Evolutionary conservation across 2,113 vertebrate species (phyloP), one percentile per base, ranked within the genome.

Genomic region (Trichechus manatus): DNA sequence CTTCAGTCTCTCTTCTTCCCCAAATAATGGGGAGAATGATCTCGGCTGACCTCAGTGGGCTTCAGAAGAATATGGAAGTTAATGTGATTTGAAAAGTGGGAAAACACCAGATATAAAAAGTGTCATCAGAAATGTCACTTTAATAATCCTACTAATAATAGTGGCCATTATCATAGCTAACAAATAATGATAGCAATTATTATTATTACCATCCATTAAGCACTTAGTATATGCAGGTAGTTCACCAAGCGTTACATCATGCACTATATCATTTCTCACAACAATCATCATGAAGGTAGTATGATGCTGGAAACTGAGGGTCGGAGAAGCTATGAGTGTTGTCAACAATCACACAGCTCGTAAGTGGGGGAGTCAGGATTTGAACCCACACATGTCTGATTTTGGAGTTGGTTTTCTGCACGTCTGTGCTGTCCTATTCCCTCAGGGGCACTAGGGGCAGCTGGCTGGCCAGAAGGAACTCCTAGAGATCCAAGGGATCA

Each of bases 341-440:
- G 50, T 47, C 19, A 72, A 81, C 27, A 66, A 22, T 25, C 94
- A 47, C 27, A 44, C 27, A 39, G 92, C 31, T 29, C 11, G 50
- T 33, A 90, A 83, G 36, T 9, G 29, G 36, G 13, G 50, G 68
- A 25, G 9, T 39, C 20, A 20, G 90, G 79, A 50, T 42, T 50
- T 61, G 64, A 84, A 84, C 78, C 63, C 27, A 53, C 33, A 29
- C 0, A 13, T 82, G 33, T 84, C 89, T 59, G 91, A 61, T 42
- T 39, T 75, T 90, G 33, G 59, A 50, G 78, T 19, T 9, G n/a
- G 70, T 20, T 85, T 78, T 81, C 50, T 39, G 39, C 64, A 36
- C 17, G 20, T 53, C 20, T 0, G 0, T 0, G 66, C 50, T 9
- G 6, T 10, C 20, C 20, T 6, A 31, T 20, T 81, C 27, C 20